Evolutionary conservation across 2,797 vertebrate species (phyloP).

Genomic region (Lacerta bilineata): DNA sequence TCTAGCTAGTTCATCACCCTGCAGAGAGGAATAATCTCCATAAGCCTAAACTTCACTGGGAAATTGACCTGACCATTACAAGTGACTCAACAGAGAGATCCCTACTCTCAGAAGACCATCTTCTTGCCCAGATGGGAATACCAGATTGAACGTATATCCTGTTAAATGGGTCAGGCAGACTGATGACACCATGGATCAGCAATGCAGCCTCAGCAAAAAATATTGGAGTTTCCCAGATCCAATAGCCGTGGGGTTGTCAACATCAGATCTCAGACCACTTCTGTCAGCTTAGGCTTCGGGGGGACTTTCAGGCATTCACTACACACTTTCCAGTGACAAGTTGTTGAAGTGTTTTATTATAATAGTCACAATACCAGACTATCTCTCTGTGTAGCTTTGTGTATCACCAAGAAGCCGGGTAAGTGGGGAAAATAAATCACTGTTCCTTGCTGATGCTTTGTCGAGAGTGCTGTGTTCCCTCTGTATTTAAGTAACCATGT

Average conservation of each 20-base stretch:
- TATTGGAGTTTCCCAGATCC: neutral
- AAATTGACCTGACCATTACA: neutral
- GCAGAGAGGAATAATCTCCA: neutral
- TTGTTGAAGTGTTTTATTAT: neutral
- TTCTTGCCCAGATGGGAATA: neutral
- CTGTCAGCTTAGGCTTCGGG: neutral
- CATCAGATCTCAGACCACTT: neutral
- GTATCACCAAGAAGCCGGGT: slow-evolving; percentile 7
- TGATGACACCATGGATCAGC: neutral
- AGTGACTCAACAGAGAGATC: neutral
- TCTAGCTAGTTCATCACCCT: neutral
- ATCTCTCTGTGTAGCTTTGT: slow-evolving; percentile 10
- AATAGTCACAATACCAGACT: slow-evolving; percentile 16
- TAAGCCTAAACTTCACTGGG: neutral
- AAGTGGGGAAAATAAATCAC: slow-evolving; percentile 39
- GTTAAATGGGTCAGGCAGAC: too few relatives aligned
- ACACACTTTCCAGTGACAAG: neutral
- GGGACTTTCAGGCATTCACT: neutral
- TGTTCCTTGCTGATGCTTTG: slow-evolving; percentile 27
- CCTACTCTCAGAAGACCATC: neutral
- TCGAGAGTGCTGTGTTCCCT: slow-evolving; percentile 38
- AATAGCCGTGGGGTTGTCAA: neutral
- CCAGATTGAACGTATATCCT: neutral
- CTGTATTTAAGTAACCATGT: slow-evolving; percentile 25
- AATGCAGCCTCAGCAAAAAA: neutral